A percentile compares a stretch with the other conserved stretches of the same genome.
Conservation (phyloP, 2,888 invertebrate species). For the Caenorhabditis zanzibari region DNA sequence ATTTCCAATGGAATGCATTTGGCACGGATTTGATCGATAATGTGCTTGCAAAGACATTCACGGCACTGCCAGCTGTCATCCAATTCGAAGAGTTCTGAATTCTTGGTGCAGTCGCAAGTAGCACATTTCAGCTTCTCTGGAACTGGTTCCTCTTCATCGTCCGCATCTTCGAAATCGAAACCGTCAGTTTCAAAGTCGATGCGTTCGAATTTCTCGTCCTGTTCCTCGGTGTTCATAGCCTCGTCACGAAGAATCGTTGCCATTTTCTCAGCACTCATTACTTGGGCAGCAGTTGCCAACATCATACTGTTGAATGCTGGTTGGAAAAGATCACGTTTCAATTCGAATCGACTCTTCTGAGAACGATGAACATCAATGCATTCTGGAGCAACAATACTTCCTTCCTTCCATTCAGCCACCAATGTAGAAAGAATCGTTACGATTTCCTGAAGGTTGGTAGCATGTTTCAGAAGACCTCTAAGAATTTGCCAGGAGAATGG, state of each 20-base stretch:
- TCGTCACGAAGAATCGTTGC: constrained; percentile 63
- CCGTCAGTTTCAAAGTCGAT: constrained; percentile 62
- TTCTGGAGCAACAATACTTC: constrained; percentile 33
- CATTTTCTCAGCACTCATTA: constrained; percentile 66
- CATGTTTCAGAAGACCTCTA: constrained; percentile 51
- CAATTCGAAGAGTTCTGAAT: constrained; percentile 72
- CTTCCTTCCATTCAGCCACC: constrained; percentile 62
- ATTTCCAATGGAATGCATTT: constrained; percentile 67
- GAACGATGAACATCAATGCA: constrained; percentile 38
- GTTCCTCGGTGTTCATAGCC: constrained; percentile 31
- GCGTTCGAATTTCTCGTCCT: constrained; percentile 68
- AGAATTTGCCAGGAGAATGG: constrained; percentile 64
- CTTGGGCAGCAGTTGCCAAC: constrained; percentile 36
- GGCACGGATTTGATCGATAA: constrained; percentile 64
- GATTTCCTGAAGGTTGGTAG: constrained; percentile 37
- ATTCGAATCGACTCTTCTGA: constrained; percentile 52
- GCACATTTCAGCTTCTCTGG: constrained; percentile 59
- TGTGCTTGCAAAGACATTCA: constrained; percentile 64
- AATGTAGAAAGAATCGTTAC: constrained; percentile 44
- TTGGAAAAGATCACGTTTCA: constrained; percentile 49
- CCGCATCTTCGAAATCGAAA: constrained; percentile 57
- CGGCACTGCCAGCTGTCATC: constrained; percentile 76
- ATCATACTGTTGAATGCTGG: constrained; percentile 49
- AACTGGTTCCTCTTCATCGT: constrained; percentile 19
- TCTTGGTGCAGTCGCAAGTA: constrained; percentile 59